Evolutionary conservation across 2,113 vertebrate genomes (phyloP), one percentile per base, ranked within the genome.

Genomic region (Suncus etruscus): DNA sequence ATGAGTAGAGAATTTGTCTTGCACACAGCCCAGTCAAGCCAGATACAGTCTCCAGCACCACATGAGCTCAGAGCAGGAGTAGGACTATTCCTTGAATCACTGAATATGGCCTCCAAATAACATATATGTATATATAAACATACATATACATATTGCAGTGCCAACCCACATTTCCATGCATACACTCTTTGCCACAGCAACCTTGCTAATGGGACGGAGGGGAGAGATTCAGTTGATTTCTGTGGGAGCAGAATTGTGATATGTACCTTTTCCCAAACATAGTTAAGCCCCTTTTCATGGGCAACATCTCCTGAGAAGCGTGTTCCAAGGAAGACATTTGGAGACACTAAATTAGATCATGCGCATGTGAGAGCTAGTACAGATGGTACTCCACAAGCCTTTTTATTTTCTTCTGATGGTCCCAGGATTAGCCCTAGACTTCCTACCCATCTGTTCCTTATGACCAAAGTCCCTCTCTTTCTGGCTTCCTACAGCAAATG

Each of bases 331-430:
- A 83, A 92, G 91, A 90, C 90, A 87, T 94, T 94, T 92, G 83
- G 83, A 90, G 92, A 79, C 73, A 68, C 72, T 86, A 72, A 92
- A 78, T 90, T 61, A 87, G 66, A 74, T 58, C 29, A 0, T 83
- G 87, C 5, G 0, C 61, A 79, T 78, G 66, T 15, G 66, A 92
- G 72, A 92, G 72, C n/a, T 86, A 20, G 27, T 78, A 48, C 93
- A 90, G 87, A 90, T 83, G 78, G 83, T 51, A 25, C 51, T 45
- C 72, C 73, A 45, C 69, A 87, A 83, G 83, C 70, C 90, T 89
- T 92, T n/a, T 89, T 83, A 29, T 90, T 94, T 92, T 87, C 93
- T 94, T 90, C 87, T 78, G 91, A 76, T 75, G 58, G 66, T 79
- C 83, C 85, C 58, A 45, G 87, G 73, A 83, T 92, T 94, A 82